phyloP scores from a whole-genome alignment of 2,113 vertebrate species.

The Macquaria ambigua region DNA sequence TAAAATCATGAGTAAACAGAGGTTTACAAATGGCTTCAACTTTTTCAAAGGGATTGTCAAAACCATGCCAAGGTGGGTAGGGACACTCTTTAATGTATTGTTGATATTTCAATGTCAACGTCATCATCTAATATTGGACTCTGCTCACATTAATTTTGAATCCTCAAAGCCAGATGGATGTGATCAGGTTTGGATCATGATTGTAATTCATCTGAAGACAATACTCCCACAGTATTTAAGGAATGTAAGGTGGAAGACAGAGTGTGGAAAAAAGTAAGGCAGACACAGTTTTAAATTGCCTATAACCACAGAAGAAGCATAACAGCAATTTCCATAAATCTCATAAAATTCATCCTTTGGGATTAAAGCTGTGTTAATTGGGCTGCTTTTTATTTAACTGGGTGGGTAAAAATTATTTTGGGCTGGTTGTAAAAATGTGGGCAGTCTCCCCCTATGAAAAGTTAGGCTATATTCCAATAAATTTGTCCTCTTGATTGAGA shows the following conservation, averaged over 20 bases:
- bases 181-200: not conserved
- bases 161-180: not conserved
- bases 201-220: not conserved
- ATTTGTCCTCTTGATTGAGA: not conserved
- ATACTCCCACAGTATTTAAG: not conserved
- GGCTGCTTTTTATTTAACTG: not conserved
- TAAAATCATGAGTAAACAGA: not conserved
- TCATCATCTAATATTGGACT: not conserved
- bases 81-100: not conserved
- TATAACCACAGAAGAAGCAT: slow-evolving; percentile 10
- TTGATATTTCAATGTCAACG: no score
- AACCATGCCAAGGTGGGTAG: not conserved
- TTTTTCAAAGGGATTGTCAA: slow-evolving; percentile 2
- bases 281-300: slow-evolving; percentile 22
- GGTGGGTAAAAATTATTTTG: not conserved
- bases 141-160: no score
- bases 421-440: not conserved
- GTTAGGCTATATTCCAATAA: not conserved
- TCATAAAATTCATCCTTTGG: slow-evolving; percentile 4
- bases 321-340: slow-evolving; percentile 20
- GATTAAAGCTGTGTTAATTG: slow-evolving; percentile 30
- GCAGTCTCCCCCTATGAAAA: not conserved
- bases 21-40: not conserved
- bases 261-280: not conserved
- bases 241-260: not conserved